phyloP scores from a whole-genome alignment of 2,113 vertebrate species.

The Chloropsis cyanopogon region DNA sequence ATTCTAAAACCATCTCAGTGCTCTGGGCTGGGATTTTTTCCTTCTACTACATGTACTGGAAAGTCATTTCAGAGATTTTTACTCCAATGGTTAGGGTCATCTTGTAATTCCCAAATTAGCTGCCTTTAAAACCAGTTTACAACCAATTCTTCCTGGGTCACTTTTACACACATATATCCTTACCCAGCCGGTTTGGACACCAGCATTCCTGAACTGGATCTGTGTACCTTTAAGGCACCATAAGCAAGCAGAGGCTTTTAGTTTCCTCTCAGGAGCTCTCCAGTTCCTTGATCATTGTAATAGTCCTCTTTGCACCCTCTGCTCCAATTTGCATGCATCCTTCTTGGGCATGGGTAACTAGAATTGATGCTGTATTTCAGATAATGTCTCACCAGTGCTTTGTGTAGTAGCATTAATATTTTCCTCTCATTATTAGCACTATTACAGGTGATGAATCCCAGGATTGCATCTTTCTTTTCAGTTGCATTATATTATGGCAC shows the following conservation, averaged over 20 bases:
- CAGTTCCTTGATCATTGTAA: slow-evolving; percentile 8
- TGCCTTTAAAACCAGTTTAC: background rate
- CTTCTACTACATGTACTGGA: background rate
- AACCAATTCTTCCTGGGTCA: background rate
- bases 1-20: background rate
- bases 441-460: slow-evolving; percentile 58
- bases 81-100: background rate
- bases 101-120: background rate
- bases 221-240: background rate
- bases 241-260: background rate
- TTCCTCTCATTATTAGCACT: slow-evolving; percentile 53
- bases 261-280: background rate
- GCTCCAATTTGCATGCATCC: slow-evolving; percentile 54
- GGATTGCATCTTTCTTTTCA: slow-evolving; percentile 63
- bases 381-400: slow-evolving; percentile 36
- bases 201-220: background rate
- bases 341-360: slow-evolving; percentile 34
- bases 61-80: background rate
- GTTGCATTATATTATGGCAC: slow-evolving; percentile 60
- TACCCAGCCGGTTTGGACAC: background rate
- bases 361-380: slow-evolving; percentile 1
- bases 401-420: slow-evolving; percentile 61
- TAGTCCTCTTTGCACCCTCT: slow-evolving; percentile 33
- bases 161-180: background rate
- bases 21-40: background rate